A percentile compares a stretch with the other conserved stretches of the same genome.
These are phyloP conservation scores for Trichogramma pretiosum DNA, from an alignment of 1,140 invertebrate genomes.

Conservation along the genomic window DNA sequence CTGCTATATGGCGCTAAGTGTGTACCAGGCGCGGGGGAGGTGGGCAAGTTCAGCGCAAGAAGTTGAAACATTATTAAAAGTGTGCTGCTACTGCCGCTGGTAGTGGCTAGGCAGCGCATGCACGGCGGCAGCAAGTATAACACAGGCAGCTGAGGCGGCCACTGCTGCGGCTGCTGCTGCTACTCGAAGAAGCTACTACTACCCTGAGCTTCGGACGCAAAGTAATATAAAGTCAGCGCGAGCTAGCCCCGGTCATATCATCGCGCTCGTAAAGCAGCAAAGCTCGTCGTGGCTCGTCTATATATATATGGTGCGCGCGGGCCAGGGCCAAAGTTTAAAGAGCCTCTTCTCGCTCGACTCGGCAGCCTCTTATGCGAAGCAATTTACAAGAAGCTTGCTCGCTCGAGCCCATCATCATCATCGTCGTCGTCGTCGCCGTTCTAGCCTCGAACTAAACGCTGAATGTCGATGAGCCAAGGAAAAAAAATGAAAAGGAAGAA, in stretches of 20 bases:
- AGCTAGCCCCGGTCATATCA: slow-evolving; percentile 11
- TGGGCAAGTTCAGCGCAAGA: slow-evolving; percentile 4
- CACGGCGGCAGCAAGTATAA: no score
- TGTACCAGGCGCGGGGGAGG: no score
- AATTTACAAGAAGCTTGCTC: slow-evolving; percentile 28
- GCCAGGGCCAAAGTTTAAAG: slow-evolving; percentile 14
- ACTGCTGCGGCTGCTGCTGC: no score
- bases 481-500: no score
- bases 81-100: background rate
- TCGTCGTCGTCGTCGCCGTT: slow-evolving; percentile 1
- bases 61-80: slow-evolving; percentile 20
- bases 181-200: no score
- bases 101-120: background rate
- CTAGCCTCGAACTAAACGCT: no score
- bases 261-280: slow-evolving; percentile 16
- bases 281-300: background rate
- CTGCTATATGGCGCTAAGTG: no score
- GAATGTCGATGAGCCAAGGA: no score
- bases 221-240: slow-evolving; percentile 19
- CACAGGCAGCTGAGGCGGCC: no score
- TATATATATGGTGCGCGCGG: no score
- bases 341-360: slow-evolving; percentile 4
- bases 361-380: slow-evolving; percentile 1
- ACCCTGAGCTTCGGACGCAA: no score
- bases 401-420: slow-evolving; percentile 22